Evolutionary conservation across 2,113 vertebrate species (phyloP).

Genomic region (Pygoscelis antarcticus): DNA sequence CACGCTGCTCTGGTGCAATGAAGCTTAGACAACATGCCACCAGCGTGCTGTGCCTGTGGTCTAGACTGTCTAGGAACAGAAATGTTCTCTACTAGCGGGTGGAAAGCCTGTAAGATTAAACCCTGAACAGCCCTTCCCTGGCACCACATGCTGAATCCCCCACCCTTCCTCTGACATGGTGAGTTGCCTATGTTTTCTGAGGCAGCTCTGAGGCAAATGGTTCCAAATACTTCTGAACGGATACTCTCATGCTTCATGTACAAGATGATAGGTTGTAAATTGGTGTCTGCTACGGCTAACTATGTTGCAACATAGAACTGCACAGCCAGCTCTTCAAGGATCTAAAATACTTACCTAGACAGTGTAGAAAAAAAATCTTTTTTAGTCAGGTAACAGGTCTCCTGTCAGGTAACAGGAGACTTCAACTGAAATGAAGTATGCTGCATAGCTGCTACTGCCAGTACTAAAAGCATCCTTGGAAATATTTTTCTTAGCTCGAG

Average conservation of each 20-base stretch:
- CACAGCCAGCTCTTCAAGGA: neutral
- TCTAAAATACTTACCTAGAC: neutral
- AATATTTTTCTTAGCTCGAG: neutral
- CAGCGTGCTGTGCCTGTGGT: neutral
- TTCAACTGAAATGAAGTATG: neutral
- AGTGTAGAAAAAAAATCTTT: neutral
- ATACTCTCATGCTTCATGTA: neutral
- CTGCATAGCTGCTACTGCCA: neutral
- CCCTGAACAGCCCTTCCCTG: neutral
- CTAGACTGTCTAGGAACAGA: neutral
- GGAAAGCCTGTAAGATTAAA: neutral
- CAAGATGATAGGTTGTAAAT: neutral
- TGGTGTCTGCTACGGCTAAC: neutral
- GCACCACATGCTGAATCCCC: neutral
- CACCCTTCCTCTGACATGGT: no score
- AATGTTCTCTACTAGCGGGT: neutral
- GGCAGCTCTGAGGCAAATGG: neutral
- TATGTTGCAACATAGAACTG: neutral
- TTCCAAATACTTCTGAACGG: neutral
- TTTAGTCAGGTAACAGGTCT: neutral
- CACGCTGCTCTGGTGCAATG: no score
- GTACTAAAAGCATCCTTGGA: neutral
- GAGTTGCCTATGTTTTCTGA: neutral
- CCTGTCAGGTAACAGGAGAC: no score
- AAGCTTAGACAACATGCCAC: neutral